Evolutionary conservation across 1,140 invertebrate genomes (phyloP).

Genomic region (Popillia japonica): DNA sequence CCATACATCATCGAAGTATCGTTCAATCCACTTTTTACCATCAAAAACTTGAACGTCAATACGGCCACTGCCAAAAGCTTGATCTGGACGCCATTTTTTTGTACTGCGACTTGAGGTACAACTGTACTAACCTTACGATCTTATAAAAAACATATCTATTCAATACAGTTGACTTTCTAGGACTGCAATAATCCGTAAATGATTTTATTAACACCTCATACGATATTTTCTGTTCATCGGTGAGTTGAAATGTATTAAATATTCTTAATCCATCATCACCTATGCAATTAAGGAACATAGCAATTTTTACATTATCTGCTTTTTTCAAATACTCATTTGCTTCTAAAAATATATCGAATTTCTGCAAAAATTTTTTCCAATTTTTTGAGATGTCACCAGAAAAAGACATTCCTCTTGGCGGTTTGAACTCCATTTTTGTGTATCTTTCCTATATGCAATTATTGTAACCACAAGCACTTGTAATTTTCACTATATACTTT

Average conservation of each 20-base stretch:
- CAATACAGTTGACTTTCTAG: constrained; percentile 2
- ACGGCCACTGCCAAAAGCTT: too few species aligned
- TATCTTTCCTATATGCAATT: neutral
- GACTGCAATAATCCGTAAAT: constrained; percentile 5
- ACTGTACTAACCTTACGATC: too few species aligned
- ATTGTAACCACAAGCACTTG: neutral
- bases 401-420: neutral
- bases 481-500: too few species aligned
- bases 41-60: too few species aligned
- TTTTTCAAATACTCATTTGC: constrained; percentile 26
- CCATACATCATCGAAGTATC: too few species aligned
- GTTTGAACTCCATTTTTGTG: constrained; percentile 21
- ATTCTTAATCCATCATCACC: constrained; percentile 17
- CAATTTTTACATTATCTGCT: constrained; percentile 26
- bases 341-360: neutral
- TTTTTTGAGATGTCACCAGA: constrained; percentile 3
- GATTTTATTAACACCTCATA: neutral
- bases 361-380: too few species aligned
- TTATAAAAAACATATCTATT: neutral
- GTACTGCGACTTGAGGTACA: too few species aligned
- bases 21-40: too few species aligned
- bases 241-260: constrained; percentile 23
- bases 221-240: neutral
- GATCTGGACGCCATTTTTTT: too few species aligned
- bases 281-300: constrained; percentile 29